Percentiles rank a stretch among this genome's conserved stretches.
Conservation (phyloP, 2,797 vertebrate species). For the Tachyglossus aculeatus region DNA sequence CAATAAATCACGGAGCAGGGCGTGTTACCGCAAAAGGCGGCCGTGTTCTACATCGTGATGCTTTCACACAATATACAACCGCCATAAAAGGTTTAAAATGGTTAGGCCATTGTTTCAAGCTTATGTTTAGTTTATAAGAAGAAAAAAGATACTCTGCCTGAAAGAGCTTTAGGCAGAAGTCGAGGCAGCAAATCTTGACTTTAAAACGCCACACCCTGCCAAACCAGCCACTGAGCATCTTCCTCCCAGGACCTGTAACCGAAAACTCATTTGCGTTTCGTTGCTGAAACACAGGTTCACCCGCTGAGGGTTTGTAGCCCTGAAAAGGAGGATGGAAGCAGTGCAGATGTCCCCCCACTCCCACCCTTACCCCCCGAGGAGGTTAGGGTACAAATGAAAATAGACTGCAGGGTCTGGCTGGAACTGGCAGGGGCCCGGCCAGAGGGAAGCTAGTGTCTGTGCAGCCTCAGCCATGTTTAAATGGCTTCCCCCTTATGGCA, state of each 20-base stretch:
- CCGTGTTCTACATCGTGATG: neutral
- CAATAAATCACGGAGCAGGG: conserved; percentile 52
- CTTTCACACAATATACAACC: neutral
- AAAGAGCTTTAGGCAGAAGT: neutral
- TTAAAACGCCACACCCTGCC: neutral
- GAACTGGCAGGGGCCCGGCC: neutral
- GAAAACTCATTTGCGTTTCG: neutral
- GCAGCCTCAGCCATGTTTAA: neutral
- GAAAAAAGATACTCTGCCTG: neutral
- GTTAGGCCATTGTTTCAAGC: neutral
- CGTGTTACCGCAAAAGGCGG: neutral
- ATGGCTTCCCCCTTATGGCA: accelerated
- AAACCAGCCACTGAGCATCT: neutral
- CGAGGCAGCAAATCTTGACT: neutral
- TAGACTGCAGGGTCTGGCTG: neutral
- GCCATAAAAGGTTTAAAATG: neutral
- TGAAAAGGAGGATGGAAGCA: neutral
- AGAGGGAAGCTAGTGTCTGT: neutral
- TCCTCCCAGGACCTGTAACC: neutral
- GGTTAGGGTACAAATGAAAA: neutral
- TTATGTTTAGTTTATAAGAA: neutral
- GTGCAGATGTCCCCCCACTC: too few relatives aligned
- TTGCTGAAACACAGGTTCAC: too few relatives aligned
- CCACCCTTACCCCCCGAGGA: too few relatives aligned
- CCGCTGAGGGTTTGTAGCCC: neutral